Evolutionary conservation across 2,888 invertebrate species (phyloP), one percentile per base, ranked within the genome.

Genomic region (Euphydryas editha): DNA sequence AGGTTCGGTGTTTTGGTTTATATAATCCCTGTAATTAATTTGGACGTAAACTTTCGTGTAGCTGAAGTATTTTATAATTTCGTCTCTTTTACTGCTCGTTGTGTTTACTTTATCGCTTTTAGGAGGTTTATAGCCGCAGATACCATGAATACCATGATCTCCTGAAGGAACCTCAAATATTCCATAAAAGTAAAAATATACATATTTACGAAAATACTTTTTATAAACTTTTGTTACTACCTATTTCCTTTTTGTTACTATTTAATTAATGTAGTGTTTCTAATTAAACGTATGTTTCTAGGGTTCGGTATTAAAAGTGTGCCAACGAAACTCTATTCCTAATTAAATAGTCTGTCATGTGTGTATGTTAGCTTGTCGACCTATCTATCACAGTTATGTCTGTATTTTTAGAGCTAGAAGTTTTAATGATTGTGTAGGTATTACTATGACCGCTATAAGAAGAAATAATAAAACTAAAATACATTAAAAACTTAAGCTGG

Each of bases 11-110:
- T 87, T 88, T 86, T 80, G 80, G 84, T 87, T 85, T 76, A 79
- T 78, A 70, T 85, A 86, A 88, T 85, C 84, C 80, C 78, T 77
- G 73, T 75, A 78, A 87, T 84, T 85, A 86, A 83, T 81, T 80
- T 76, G 72, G 74, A 76, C 75, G 79, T 83, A 80, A 82, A 81
- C 72, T 77, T 70, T 72, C 71, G 58, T 60, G 62, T 59, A 64
- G 62, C 63, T 58, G 37, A 70, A 68, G 67, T 69, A 69, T 70
- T 68, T 67, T 57, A 66, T 63, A 63, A 68, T 72, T 72, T 66
- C 56, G 62, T 63, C 55, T 70, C 62, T 71, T 73, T 73, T 69
- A 62, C 20, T 39, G 57, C 46, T 49, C 54, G 54, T 18, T 59
- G 59, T 67, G 63, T 65, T 68, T 70, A 68, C 59, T 60, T 69